These are phyloP conservation scores for Porites lutea DNA, from an alignment of 64 coral and sea anemone species.

Conservation along the genomic window DNA sequence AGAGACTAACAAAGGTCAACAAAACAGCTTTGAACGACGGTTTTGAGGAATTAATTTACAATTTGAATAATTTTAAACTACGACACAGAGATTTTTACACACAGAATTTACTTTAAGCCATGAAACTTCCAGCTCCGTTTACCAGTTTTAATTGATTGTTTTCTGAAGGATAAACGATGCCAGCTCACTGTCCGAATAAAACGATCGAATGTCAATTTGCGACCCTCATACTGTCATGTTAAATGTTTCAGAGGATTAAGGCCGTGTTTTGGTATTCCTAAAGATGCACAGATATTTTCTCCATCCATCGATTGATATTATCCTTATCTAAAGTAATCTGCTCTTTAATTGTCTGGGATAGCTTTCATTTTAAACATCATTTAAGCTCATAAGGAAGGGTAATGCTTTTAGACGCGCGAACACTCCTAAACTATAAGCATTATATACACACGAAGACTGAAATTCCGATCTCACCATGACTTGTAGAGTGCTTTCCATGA, in stretches of 20 bases:
- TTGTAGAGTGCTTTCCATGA: conserved; percentile 29
- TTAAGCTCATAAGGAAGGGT: neutral
- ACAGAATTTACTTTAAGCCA: neutral
- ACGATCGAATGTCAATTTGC: neutral
- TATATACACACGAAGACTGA: neutral
- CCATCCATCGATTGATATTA: neutral
- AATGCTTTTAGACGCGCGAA: neutral
- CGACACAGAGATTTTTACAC: neutral
- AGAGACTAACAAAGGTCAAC: neutral
- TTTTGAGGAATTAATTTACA: neutral
- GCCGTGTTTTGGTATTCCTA: neutral
- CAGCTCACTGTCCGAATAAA: neutral
- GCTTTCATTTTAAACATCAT: neutral
- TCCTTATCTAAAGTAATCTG: conserved; percentile 15
- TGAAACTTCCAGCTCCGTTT: neutral
- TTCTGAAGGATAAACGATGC: neutral
- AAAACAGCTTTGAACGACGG: neutral
- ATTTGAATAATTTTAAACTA: neutral
- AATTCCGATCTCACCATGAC: conserved; percentile 60
- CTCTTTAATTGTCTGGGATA: neutral
- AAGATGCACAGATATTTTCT: neutral
- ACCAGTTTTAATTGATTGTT: neutral
- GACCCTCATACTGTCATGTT: neutral
- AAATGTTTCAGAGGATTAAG: conserved; percentile 1
- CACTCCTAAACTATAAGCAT: neutral